These are phyloP conservation scores for Puffinus mauretanicus DNA, from an alignment of 2,113 vertebrate genomes.

Conservation along the genomic window DNA sequence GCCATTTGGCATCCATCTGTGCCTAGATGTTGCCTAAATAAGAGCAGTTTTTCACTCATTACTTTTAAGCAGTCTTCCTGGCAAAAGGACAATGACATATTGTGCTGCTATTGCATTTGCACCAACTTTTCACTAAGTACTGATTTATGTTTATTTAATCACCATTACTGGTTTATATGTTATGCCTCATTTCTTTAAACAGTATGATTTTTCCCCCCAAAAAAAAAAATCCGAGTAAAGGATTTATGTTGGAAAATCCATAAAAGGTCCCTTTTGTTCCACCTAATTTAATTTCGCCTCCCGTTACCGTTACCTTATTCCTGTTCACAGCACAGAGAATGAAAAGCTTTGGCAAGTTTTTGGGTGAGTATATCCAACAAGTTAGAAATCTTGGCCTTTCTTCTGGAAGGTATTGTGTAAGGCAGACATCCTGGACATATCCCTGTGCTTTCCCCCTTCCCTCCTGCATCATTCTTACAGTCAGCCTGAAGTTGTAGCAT, in stretches of 20 bases:
- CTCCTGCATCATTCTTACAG: neutral
- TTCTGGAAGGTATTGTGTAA: slow-evolving; percentile 65
- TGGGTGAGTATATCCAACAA: slow-evolving; percentile 34
- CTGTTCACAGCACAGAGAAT: slow-evolving; percentile 37
- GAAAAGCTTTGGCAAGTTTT: slow-evolving; percentile 55
- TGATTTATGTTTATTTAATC: slow-evolving; percentile 59
- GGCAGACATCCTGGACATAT: slow-evolving; percentile 19
- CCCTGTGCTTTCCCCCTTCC: neutral
- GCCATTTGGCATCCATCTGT: slow-evolving; percentile 22
- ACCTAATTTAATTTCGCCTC: slow-evolving; percentile 60
- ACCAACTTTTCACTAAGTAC: slow-evolving; percentile 34
- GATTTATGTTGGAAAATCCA: slow-evolving; percentile 62
- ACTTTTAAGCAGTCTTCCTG: slow-evolving; percentile 14
- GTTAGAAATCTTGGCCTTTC: slow-evolving; percentile 48
- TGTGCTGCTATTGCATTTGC: slow-evolving; percentile 20
- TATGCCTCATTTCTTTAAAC: slow-evolving; percentile 58
- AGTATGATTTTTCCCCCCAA: neutral
- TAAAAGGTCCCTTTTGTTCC: slow-evolving; percentile 59
- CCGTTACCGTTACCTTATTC: slow-evolving; percentile 57
- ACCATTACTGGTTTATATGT: slow-evolving; percentile 30
- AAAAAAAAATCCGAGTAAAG: neutral
- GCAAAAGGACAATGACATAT: slow-evolving; percentile 31
- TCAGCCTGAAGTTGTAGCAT: neutral
- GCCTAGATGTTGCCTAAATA: neutral
- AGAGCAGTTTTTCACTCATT: neutral